A percentile compares a stretch with the other conserved stretches of the same genome.
Conservation (phyloP, 2,888 invertebrate species). For the Plebejus anna region DNA sequence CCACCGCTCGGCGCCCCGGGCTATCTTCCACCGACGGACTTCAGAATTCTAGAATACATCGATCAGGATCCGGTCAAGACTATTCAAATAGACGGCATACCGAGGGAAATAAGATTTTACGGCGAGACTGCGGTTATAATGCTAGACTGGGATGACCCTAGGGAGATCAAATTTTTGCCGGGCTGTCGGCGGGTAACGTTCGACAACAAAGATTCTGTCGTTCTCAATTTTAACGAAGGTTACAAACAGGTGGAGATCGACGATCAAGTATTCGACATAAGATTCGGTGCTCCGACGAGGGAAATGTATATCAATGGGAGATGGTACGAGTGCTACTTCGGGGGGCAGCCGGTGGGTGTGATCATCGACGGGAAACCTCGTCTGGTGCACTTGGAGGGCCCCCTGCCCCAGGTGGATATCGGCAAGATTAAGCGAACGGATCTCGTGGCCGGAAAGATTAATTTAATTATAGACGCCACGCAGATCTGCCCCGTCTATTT, state of each 20-base stretch:
- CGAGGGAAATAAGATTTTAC: constrained; percentile 91
- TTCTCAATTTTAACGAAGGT: constrained; percentile 82
- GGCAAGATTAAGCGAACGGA: constrained; percentile 88
- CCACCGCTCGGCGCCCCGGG: constrained; percentile 67
- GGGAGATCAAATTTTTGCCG: constrained; percentile 91
- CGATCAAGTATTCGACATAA: constrained; percentile 86
- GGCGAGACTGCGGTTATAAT: constrained; percentile 91
- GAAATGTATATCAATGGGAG: constrained; percentile 94
- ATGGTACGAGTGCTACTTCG: constrained; percentile 96
- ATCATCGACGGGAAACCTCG: constrained; percentile 89
- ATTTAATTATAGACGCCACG: constrained; percentile 89
- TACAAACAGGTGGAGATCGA: constrained; percentile 87
- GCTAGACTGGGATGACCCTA: constrained; percentile 91
- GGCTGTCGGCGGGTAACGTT: constrained; percentile 87
- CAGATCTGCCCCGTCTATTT: constrained; percentile 89
- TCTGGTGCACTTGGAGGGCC: constrained; percentile 91
- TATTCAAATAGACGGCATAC: constrained; percentile 89
- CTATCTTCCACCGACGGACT: constrained; percentile 62
- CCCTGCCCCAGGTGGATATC: constrained; percentile 96
- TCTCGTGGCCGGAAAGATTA: constrained; percentile 90
- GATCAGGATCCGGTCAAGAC: constrained; percentile 85
- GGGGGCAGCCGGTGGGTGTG: constrained; percentile 90
- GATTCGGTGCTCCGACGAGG: constrained; percentile 94
- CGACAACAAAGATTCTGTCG: constrained; percentile 86
- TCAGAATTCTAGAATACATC: constrained; percentile 63